phyloP scores from a whole-genome alignment of 2,888 invertebrate species.

The Tipula vernalis region DNA sequence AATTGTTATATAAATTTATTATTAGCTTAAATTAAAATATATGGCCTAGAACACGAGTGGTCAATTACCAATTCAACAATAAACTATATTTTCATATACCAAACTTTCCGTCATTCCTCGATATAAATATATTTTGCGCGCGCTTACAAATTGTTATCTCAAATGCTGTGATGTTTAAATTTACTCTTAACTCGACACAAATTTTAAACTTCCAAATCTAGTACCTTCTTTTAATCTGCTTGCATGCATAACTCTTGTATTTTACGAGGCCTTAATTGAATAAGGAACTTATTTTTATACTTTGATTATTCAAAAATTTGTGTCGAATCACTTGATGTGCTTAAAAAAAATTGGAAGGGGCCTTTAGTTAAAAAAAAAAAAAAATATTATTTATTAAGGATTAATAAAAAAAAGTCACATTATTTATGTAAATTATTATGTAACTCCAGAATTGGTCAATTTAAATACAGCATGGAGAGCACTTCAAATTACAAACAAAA shows the following conservation, averaged over 20 bases:
- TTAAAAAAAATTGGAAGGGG: not conserved
- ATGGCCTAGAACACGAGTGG: not conserved
- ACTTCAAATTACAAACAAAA: not conserved
- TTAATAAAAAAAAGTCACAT: not conserved
- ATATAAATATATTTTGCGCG: not conserved
- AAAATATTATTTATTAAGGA: not conserved
- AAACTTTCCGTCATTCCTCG: not conserved
- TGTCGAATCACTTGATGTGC: not conserved
- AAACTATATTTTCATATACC: not conserved
- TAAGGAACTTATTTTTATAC: not conserved
- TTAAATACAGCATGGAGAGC: not conserved
- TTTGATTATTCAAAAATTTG: not conserved
- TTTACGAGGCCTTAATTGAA: not conserved
- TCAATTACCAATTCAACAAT: not conserved
- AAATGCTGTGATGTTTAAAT: not conserved
- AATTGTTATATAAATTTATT: not conserved
- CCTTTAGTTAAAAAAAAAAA: not conserved
- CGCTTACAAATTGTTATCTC: not conserved
- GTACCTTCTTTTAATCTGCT: not conserved
- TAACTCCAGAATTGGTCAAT: not conserved
- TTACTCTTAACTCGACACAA: not conserved
- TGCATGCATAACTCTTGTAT: not conserved
- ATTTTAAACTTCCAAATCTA: not conserved
- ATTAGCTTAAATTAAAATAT: not conserved
- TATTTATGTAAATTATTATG: not conserved